Base-by-base conservation (phyloP, 2,113 vertebrate species). In the Arothron firmamentum region DNA sequence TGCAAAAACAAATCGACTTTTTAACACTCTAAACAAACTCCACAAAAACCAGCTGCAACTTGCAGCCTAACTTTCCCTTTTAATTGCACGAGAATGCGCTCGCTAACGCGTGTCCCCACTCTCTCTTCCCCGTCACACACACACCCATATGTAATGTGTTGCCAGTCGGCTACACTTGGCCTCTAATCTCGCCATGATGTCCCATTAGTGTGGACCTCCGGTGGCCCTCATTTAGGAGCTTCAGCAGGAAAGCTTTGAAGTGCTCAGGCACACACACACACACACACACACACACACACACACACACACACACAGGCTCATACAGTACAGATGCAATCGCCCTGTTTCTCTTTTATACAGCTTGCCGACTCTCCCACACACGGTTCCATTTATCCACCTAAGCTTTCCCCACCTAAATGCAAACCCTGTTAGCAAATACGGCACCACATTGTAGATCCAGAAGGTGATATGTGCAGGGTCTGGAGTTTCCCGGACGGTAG, bases 191-290 rank as follows among this genome's bases (percentile, higher is more conserved):
- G 74, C 73, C 88, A 88, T 92, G 90, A 87, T 83, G 86, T 90
- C 89, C 90, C 87, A 92, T 92, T 92, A 91, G 88, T 78, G 61
- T 51, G 78, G 89, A 91, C 88, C 89, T 91, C 82, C 86, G 86
- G 85, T 87, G 86, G 83, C 83, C 88, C 88, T 88, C 87, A 85
- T 91, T 92, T 90, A 90, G 85, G 81, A 86, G 85, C 87, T 75
- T 77, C 82, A 67, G 82, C 89, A 89, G 89, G 90, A 92, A 90
- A 91, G 89, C 88, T 91, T 90, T 89, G 88, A 89, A 89, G 80
- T 81, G 80, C 82, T 86, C 82, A 77, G 76, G 64, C 45, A 56
- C 45, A 50, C 80, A 70, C 65, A 38, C 67, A 77, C 77, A 65
- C 45, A 56, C 45, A 50, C 79, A 70, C 67, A 77, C 77, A 65